Evolutionary conservation across 1,140 invertebrate genomes (phyloP).

Genomic region (Drosophila orosa): DNA sequence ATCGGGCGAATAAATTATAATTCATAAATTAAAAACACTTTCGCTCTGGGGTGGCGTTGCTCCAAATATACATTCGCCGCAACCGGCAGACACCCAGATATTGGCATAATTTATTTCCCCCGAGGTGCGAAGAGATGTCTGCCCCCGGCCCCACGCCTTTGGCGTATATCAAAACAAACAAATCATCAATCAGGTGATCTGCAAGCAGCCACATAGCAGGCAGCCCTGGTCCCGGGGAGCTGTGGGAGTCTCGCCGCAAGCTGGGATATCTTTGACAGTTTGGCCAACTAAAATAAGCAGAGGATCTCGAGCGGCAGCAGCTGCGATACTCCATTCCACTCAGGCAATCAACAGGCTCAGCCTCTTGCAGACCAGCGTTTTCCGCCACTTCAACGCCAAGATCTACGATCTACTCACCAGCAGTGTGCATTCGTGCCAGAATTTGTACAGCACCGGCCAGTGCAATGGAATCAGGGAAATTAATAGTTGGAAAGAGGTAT

Average conservation of each 20-base stretch:
- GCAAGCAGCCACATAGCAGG: constrained; percentile 31
- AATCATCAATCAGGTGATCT: constrained; percentile 83
- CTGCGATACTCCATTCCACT: constrained; percentile 72
- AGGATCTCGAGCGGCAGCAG: constrained; percentile 39
- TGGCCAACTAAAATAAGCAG: constrained; percentile 68
- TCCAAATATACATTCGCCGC: constrained; percentile 44
- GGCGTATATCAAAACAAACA: constrained; percentile 80
- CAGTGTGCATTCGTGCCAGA: constrained; percentile 61
- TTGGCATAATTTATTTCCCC: constrained; percentile 59
- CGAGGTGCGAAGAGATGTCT: constrained; percentile 71
- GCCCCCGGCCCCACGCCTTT: constrained; percentile 11
- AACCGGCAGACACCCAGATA: constrained; percentile 35
- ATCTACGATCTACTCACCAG: constrained; percentile 37
- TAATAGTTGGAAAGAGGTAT: not conserved
- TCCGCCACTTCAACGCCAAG: constrained; percentile 4
- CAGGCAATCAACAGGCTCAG: constrained; percentile 76
- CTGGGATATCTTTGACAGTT: constrained; percentile 81
- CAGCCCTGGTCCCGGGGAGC: constrained; percentile 8
- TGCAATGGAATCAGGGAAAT: not conserved
- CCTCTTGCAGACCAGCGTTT: constrained; percentile 14
- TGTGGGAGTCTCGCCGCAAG: constrained; percentile 38
- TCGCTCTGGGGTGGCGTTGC: constrained; percentile 54
- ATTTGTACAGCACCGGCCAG: constrained; percentile 25
- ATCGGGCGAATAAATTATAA: constrained; percentile 68
- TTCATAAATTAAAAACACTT: constrained; percentile 73